Conservation (phyloP, 2,797 vertebrate species). For the Hydrophis major region DNA sequence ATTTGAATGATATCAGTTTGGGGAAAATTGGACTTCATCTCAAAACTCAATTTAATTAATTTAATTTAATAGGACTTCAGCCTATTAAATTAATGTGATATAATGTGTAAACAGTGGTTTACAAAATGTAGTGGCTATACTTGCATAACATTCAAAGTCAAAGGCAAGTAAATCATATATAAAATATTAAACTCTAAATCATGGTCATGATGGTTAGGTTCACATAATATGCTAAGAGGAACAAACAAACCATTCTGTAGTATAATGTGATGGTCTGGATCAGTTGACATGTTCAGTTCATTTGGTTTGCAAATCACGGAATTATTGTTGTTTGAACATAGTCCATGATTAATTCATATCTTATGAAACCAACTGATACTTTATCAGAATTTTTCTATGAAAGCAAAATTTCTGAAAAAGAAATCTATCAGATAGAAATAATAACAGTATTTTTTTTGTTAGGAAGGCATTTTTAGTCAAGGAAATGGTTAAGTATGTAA, state of each 20-base stretch:
- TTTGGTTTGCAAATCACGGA: background rate
- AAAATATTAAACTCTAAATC: background rate
- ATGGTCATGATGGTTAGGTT: background rate
- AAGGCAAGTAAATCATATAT: background rate
- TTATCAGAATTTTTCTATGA: background rate
- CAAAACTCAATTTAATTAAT: too few relatives aligned
- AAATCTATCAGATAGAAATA: background rate
- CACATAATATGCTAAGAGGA: background rate
- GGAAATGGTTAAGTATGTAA: background rate
- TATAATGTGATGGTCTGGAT: background rate
- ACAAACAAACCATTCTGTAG: background rate
- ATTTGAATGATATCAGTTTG: background rate
- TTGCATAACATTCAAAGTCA: background rate
- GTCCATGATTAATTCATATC: background rate
- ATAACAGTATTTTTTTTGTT: background rate
- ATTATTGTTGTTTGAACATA: background rate
- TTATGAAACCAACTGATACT: background rate
- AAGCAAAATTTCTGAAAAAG: background rate
- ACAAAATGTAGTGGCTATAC: background rate
- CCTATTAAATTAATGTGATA: background rate
- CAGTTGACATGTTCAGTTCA: background rate
- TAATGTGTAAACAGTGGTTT: background rate
- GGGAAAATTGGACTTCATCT: too few relatives aligned
- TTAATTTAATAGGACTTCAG: too few relatives aligned
- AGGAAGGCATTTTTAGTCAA: background rate